Evolutionary conservation across 2,888 invertebrate genomes (phyloP), one percentile per base, ranked within the genome.

Genomic region (Biston betularia): DNA sequence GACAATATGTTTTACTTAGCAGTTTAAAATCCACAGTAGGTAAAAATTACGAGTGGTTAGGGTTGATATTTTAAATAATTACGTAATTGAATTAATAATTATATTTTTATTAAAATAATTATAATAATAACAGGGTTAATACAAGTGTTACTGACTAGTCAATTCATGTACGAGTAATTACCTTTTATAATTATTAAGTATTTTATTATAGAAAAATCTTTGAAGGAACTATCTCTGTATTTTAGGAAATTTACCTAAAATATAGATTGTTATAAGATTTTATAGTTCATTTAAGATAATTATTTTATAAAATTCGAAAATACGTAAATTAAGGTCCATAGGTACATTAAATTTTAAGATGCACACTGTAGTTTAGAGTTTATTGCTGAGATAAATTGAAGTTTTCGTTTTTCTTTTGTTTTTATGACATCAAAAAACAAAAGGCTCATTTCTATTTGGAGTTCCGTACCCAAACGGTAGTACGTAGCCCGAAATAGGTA

Each of bases 71-170:
- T 11, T 60, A 60, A 60, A 62, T 72, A 73, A 69, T 12, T 72
- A 73, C 69, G 15, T 57, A 58, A 33, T 55, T 34, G 40, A 48
- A 38, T 56, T 71, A 68, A 69, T 73, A n/a, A n/a, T n/a, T n/a
- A 60, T 46, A 7, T 56, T 60, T 11, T 60, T n/a, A n/a, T n/a
- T n/a, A n/a, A 60, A 60, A 62, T 72, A 73, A 69, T 12, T 72
- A 73, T 71, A 68, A 69, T 73, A 69, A 68, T 63, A 68, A 77
- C 80, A 80, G 80, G 78, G 79, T 82, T 75, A 65, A 70, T 73
- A 74, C 64, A 61, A 65, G 70, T 75, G 73, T 81, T 81, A 79
- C 80, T 82, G 79, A 80, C 87, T 88, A 88, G 88, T 88, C 88
- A 87, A 85, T 83, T 83, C 67, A 75, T 79, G 74, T 82, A 76